Base-by-base conservation (phyloP, 2,113 vertebrate species). In the Xiphophorus hellerii region DNA sequence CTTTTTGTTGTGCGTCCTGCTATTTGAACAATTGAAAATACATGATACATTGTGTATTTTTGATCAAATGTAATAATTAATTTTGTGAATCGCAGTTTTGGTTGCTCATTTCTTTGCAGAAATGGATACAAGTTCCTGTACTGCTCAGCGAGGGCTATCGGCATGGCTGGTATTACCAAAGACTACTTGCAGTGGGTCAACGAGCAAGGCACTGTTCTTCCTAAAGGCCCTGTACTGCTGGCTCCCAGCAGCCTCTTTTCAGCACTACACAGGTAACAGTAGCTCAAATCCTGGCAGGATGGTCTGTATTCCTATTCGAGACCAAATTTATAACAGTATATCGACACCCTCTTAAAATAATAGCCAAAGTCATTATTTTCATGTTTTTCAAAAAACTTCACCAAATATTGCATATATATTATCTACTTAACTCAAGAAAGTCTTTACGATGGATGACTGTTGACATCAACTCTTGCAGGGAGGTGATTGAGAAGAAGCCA, bases 121-220 rank as follows among this genome's bases (percentile, higher is more conserved):
- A 99, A 98, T 0, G 97, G 97, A 61, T 99, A 98, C 88, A 99
- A 96, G 90, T 98, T 99, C 92, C 93, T 99, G 76, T 99, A 98
- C 84, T 99, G 98, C 82, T 99, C 98, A 0, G 97, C 97, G 0
- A 94, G 97, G 72, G 96, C 97, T 0, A 98, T 99, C 0, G 97
- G 97, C 81, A 96, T 97, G 96, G 96, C 97, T 0, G 93, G 95
- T 78, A 96, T 98, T 90, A 98, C 97, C 66, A 98, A 98, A 78
- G 94, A 93, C 35, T 98, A 98, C 90, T 92, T 99, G 48, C 92
- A 93, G 77, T 96, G 97, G 95, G 96, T 98, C 79, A 97, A 93
- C 7, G 96, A 99, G 61, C 89, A 89, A 67, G 97, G 97, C 78
- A 97, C 88, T 1, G 94, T 92, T 42, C 96, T 99, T 17, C 98